phyloP scores from a whole-genome alignment of 1,140 invertebrate species.

The Bombus terrestris region DNA sequence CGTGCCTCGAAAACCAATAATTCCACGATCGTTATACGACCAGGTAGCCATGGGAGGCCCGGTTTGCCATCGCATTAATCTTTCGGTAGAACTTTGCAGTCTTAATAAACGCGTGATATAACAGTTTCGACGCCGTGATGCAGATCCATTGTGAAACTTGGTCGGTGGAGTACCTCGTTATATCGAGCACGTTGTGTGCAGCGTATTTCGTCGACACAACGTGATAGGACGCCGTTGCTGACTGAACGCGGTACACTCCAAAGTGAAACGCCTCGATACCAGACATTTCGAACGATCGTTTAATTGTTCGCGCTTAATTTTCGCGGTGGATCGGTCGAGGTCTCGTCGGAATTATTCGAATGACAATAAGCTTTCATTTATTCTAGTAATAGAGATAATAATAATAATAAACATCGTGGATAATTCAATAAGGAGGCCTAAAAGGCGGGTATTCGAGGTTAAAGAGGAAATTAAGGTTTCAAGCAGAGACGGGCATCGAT shows the following conservation, averaged over 20 bases:
- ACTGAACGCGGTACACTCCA: background rate
- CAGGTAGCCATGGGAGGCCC: slow-evolving; percentile 6
- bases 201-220: background rate
- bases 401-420: background rate
- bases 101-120: slow-evolving; percentile 63
- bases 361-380: background rate
- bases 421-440: background rate
- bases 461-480: background rate
- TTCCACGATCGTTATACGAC: slow-evolving; percentile 51
- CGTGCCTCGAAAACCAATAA: slow-evolving; percentile 56
- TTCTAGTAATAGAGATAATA: background rate
- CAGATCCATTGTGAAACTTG: slow-evolving; percentile 67
- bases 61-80: slow-evolving; percentile 68
- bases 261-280: background rate
- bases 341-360: background rate
- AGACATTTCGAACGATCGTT: too few species aligned
- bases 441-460: background rate
- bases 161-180: background rate
- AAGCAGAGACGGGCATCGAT: background rate
- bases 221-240: background rate
- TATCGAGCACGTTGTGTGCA: background rate
- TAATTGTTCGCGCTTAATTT: background rate
- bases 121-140: slow-evolving; percentile 64
- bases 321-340: background rate
- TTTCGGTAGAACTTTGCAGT: slow-evolving; percentile 55